Evolutionary conservation across 2,797 vertebrate genomes (phyloP).

Genomic region (Moxostoma hubbsi): DNA sequence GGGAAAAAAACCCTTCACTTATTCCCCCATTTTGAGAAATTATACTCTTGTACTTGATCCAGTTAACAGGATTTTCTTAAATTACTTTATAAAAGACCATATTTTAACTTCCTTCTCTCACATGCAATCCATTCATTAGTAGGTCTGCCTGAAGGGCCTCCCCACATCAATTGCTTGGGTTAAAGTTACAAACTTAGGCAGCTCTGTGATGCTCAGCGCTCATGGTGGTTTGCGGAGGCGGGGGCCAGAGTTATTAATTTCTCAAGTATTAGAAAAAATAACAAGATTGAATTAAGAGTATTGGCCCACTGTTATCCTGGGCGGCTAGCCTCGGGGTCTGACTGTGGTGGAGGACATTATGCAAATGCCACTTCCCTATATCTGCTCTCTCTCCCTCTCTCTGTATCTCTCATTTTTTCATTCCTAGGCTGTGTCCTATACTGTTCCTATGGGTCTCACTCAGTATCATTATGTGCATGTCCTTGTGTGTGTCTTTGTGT

Average conservation of each 20-base stretch:
- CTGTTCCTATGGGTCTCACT: not conserved
- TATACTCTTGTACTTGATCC: conserved; percentile 99
- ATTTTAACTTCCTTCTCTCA: conserved; percentile 99
- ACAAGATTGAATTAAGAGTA: conserved; percentile 99
- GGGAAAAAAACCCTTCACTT: conserved; percentile 73
- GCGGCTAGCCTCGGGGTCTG: conserved; percentile 94
- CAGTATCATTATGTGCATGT: not conserved
- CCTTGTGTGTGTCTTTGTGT: not conserved
- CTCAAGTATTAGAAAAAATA: conserved; percentile 96
- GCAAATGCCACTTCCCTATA: conserved; percentile 91
- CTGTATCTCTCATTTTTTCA: conserved; percentile 30
- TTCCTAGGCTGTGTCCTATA: not conserved
- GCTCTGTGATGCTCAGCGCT: conserved; percentile 93
- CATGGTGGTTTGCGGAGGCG: conserved; percentile 93
- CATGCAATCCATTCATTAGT: conserved; percentile 99
- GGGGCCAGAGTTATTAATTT: conserved; percentile 99
- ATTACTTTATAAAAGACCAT: conserved; percentile 99
- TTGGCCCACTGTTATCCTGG: conserved; percentile 98
- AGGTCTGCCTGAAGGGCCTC: conserved; percentile 97
- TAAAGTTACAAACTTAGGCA: conserved; percentile 99
- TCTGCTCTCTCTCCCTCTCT: conserved; percentile 75
- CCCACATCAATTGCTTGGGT: conserved; percentile 97
- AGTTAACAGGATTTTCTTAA: conserved; percentile 99
- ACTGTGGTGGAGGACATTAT: conserved; percentile 99
- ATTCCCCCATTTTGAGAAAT: conserved; percentile 90